Percentiles rank a stretch among this genome's conserved stretches.
phyloP scores from a whole-genome alignment of 1,140 invertebrate species.

The Macrobrachium rosenbergii region DNA sequence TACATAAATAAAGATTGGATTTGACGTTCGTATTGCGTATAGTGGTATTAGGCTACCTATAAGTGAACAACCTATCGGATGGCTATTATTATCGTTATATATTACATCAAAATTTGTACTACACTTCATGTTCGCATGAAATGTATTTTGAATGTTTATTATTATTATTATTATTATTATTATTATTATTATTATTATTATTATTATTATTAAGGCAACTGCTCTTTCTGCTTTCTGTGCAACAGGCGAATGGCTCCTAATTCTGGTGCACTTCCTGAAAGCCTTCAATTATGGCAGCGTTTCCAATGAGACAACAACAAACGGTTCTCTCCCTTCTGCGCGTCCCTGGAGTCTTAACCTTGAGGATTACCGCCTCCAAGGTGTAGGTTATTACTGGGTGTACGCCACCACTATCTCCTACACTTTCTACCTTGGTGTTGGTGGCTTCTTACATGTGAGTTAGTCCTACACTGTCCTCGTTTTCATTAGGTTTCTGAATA shows the following conservation, averaged over 20 bases:
- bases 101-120: too few species aligned
- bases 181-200: not conserved
- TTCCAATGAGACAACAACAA: conserved; percentile 1
- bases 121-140: too few species aligned
- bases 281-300: conserved; percentile 68
- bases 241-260: conserved; percentile 77
- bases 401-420: conserved; percentile 73
- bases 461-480: not conserved
- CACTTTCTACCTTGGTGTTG: conserved; percentile 73
- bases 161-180: not conserved
- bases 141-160: not conserved
- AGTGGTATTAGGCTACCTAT: too few species aligned
- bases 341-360: conserved; percentile 64
- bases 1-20: too few species aligned
- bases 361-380: conserved; percentile 71
- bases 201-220: not conserved
- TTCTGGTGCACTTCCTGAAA: conserved; percentile 75
- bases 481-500: not conserved
- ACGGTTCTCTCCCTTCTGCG: not conserved
- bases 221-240: conserved; percentile 66
- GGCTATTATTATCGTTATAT: too few species aligned
- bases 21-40: too few species aligned
- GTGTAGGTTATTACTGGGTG: conserved; percentile 72
- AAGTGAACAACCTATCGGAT: too few species aligned
- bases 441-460: conserved; percentile 65